A percentile compares a stretch with the other conserved stretches of the same genome.
Evolutionary conservation across 2,113 vertebrate species (phyloP).

Genomic region (Coptodon rendalli): DNA sequence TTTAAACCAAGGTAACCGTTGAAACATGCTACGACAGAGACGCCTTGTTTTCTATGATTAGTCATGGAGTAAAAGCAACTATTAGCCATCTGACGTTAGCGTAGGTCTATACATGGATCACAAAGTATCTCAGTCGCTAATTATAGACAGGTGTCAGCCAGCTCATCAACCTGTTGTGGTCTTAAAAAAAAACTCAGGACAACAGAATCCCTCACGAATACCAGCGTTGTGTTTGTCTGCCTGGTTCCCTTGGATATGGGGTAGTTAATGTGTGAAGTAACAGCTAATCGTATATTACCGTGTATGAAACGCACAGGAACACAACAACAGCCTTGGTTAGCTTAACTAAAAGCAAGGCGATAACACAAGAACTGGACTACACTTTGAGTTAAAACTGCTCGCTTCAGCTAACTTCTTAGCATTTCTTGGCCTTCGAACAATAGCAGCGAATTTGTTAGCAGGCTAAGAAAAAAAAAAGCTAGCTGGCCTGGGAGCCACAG

Average conservation of each 20-base stretch:
- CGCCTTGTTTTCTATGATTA: neutral
- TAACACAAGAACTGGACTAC: neutral
- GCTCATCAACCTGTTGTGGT: conserved; percentile 7
- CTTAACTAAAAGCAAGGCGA: neutral
- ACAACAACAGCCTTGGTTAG: neutral
- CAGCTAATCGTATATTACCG: neutral
- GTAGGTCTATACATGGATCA: neutral
- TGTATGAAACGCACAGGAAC: neutral
- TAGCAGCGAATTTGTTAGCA: conserved; percentile 38
- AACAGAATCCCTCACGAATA: neutral
- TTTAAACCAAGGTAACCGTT: neutral
- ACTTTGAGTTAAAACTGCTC: neutral
- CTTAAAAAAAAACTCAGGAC: neutral
- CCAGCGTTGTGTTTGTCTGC: neutral
- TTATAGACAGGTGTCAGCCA: neutral
- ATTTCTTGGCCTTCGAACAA: conserved; percentile 20
- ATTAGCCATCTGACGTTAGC: neutral
- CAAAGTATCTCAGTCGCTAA: neutral
- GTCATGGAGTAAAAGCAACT: neutral
- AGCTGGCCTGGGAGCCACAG: conserved; percentile 53
- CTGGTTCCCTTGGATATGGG: neutral
- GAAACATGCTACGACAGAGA: neutral
- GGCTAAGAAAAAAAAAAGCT: neutral
- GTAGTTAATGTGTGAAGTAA: neutral
- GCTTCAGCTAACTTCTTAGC: neutral